Base-by-base conservation (phyloP, 2,797 vertebrate species). In the Pipistrellus kuhlii region DNA sequence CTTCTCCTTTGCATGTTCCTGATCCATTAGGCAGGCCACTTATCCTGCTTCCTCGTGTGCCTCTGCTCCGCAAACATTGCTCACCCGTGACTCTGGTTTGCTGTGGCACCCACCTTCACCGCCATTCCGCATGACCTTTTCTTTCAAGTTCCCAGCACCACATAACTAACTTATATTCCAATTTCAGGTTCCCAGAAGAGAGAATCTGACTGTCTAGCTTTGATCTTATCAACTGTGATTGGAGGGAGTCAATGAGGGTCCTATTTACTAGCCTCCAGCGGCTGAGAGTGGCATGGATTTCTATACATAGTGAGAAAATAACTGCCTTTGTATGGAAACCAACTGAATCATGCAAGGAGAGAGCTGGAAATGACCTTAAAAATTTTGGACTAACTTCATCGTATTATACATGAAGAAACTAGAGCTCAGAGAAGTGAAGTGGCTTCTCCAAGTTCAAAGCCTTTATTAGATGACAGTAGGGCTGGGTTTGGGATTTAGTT, bases 291-390 rank as follows among this genome's bases (percentile, higher is more conserved):
- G 23, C 44, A 41, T 4, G 57, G 17, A 1, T 30, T 44, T 90
- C 46, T 66, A 15, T 23, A 14, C 32, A 10, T 51, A 51, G 51
- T 59, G 23, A 73, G 78, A 32, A 88, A 78, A 77, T 66, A 62
- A 41, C 0, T 46, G 73, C 3, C 14, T 78, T 57, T 83, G 38
- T 84, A 11, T 76, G 55, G 87, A 95, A 55, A 78, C 46, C 4
- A 12, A 35, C 46, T 51, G 48, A 84, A 78, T 78, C 71, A 73
- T 83, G 14, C 38, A 48, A 57, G n/a, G n/a, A 11, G 80, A 75
- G 46, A 88, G n/a, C n/a, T 88, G 55, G 64, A 95, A 87, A 44
- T 27, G 38, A 71, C 38, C 46, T 57, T 48, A 64, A 62, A 87
- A 68, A 57, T 72, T 27, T 25, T 77, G 21, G 21, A 66, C 46